These are phyloP conservation scores for Tachysurus fulvidraco DNA, from an alignment of 2,113 vertebrate genomes.

Conservation along the genomic window DNA sequence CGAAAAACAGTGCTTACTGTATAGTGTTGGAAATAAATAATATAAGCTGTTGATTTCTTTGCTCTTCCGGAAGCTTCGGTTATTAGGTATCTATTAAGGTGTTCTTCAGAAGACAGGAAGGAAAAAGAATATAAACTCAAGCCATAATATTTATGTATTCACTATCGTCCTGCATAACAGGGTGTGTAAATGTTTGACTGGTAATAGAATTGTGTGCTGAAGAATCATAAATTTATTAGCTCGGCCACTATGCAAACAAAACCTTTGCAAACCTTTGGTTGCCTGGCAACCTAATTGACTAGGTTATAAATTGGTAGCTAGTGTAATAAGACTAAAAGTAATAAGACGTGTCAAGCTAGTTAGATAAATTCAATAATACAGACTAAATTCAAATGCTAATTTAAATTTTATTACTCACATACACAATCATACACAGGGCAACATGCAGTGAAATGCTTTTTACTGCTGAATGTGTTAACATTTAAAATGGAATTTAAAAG, in stretches of 20 bases:
- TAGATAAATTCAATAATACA: neutral
- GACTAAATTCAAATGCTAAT: neutral
- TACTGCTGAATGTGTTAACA: too few species aligned
- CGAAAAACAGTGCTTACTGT: neutral
- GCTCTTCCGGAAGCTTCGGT: neutral
- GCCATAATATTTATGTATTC: neutral
- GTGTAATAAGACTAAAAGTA: neutral
- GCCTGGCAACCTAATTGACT: neutral
- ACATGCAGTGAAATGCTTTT: too few species aligned
- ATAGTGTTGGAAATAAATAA: constrained; percentile 9
- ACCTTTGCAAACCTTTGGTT: neutral
- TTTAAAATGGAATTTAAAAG: too few species aligned
- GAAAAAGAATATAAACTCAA: neutral
- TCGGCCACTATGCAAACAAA: neutral
- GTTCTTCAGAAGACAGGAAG: neutral
- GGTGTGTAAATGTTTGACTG: neutral
- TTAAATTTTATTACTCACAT: too few species aligned
- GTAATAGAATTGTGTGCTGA: neutral
- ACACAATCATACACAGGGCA: too few species aligned
- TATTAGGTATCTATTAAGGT: neutral
- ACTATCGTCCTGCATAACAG: neutral
- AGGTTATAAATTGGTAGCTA: neutral
- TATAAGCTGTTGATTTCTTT: neutral
- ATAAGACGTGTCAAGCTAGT: neutral
- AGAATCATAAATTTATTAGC: neutral